Evolutionary conservation across 2,113 vertebrate species (phyloP), one percentile per base, ranked within the genome.

Genomic region (Oophaga pumilio): DNA sequence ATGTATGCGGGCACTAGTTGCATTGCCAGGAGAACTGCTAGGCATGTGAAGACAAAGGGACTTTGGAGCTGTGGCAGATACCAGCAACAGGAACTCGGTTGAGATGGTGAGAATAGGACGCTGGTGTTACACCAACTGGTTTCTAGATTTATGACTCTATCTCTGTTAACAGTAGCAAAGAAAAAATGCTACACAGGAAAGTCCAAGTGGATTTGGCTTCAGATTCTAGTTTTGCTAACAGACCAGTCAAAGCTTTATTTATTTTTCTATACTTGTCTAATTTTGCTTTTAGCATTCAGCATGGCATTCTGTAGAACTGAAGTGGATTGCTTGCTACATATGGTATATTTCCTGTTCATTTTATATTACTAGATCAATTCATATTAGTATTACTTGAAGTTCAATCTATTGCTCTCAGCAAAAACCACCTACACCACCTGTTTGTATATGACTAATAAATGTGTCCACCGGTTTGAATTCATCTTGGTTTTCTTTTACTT

Each of bases 301-400:
- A 81, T n/a, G 17, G 17, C n/a, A 33, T n/a, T 78, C n/a, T 76
- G 49, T 43, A 74, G 52, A 2, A 60, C 5, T 66, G 43, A 17
- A 78, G 53, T 50, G 22, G 11, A 52, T 22, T 78, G 74, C 57
- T 20, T 78, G 33, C 74, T 26, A 18, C 26, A 6, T 43, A 20
- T 17, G 28, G 74, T 66, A 66, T 78, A 76, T 62, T 85, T 85
- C 43, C 56, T 85, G 64, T 76, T 76, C 69, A 62, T 85, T 62
- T 76, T 62, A 76, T 52, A 76, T 76, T 62, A 43, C 71, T 76
- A 85, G 56, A 78, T 86, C 74, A 77, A 86, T 85, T 86, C 59
- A 62, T 57, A 86, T 79, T 79, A 86, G 17, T 68, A 66, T 68
- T 79, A 52, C 85, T 56, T 56, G 33, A 78, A 86, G 60, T 68